These are phyloP conservation scores for Botia almorhae DNA, from an alignment of 2,797 vertebrate species.

Conservation along the genomic window DNA sequence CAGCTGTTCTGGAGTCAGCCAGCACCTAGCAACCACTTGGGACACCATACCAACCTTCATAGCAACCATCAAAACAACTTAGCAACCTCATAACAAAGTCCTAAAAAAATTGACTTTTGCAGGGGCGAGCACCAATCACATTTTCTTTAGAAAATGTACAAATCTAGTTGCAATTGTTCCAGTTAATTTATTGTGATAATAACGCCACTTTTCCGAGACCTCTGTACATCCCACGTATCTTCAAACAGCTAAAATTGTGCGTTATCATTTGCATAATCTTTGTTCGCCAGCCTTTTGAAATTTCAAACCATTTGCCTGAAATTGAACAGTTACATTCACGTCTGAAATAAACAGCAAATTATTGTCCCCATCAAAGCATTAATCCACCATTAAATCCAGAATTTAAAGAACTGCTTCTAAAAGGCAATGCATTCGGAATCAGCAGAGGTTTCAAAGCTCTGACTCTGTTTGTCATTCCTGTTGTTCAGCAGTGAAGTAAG, in stretches of 20 bases:
- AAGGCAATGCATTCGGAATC: constrained; percentile 8
- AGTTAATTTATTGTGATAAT: not conserved
- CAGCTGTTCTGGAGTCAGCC: too few relatives aligned
- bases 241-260: not conserved
- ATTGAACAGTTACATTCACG: constrained; percentile 4
- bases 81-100: too few relatives aligned
- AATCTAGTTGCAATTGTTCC: too few relatives aligned
- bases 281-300: constrained; percentile 10
- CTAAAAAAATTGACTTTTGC: too few relatives aligned
- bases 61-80: too few relatives aligned
- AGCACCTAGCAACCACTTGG: too few relatives aligned
- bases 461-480: not conserved
- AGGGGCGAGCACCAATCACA: too few relatives aligned
- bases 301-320: constrained; percentile 10
- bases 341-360: constrained; percentile 23
- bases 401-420: constrained; percentile 48
- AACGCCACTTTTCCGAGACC: not conserved
- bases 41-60: too few relatives aligned
- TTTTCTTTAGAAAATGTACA: too few relatives aligned
- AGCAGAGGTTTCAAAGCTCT: not conserved
- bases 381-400: constrained; percentile 18
- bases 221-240: not conserved
- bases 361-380: constrained; percentile 29
- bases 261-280: constrained; percentile 35
- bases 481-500: not conserved